Base-by-base conservation (phyloP, 2,888 invertebrate species). In the Agonopterix heracliana region DNA sequence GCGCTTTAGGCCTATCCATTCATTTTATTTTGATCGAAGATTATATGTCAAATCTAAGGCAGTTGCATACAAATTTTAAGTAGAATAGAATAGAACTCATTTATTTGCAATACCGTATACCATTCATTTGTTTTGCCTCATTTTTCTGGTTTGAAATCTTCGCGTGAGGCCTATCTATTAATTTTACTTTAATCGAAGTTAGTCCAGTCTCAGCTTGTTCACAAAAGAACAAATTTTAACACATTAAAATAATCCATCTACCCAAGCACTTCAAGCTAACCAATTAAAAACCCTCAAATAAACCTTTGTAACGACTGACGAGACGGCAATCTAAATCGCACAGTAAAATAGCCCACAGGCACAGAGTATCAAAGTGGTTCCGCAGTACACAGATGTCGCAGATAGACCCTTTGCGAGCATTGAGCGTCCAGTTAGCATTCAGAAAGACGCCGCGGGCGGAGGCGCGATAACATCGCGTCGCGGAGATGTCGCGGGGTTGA, bases 401-500 rank as follows among this genome's bases (percentile, higher is more conserved):
- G 81, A 81, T 79, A 76, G 66, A 67, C 65, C 69, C 67, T 73
- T 72, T 72, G 75, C 64, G 56, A 63, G 72, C 70, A 74, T 75
- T 77, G 76, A 79, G 76, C 70, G 74, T 63, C 72, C 81, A 80
- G 84, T 86, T 85, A 85, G 82, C 84, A 85, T 87, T 82, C 83
- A 84, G 78, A 85, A 81, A 84, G 85, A 79, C 74, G 84, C 85
- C 85, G 79, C 80, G 67, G 81, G 86, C 80, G 64, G 49, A 65
- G 73, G 68, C 66, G 78, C 72, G 87, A 88, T 86, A 86, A 75
- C 78, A 86, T 86, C 85, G 68, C 68, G 7, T 26, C 26, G 26
- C 5, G 26, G 26, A 26, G 26, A 26, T 26, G 26, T 26, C 26
- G 26, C 62, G 68, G 26, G 26, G 26, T 26, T 26, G 26, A 2